Conservation (phyloP, 2,797 vertebrate genomes). For the Enteromius argenteus region DNA sequence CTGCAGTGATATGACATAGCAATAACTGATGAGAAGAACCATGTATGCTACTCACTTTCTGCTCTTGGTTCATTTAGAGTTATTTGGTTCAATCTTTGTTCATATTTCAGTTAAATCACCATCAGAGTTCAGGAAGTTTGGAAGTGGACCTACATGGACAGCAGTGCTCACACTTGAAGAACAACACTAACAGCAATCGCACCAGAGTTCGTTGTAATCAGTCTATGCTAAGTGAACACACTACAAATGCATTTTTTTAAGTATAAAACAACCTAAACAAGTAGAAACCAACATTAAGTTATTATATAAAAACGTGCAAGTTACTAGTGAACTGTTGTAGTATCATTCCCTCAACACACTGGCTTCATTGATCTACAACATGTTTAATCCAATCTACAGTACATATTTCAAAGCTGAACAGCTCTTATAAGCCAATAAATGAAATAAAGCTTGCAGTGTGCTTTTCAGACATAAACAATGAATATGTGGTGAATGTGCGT, state of each 20-base stretch:
- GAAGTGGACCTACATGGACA: neutral
- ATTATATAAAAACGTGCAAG: neutral
- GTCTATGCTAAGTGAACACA: neutral
- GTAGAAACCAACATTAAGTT: neutral
- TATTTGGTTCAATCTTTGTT: neutral
- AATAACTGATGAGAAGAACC: neutral
- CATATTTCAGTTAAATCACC: neutral
- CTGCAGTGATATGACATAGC: too few relatives aligned
- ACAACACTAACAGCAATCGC: neutral
- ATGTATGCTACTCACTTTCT: neutral
- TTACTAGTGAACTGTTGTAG: neutral
- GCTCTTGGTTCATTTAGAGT: neutral
- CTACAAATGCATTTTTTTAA: neutral
- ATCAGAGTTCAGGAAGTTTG: neutral
- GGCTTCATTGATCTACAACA: slow-evolving; percentile 32
- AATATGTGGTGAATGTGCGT: slow-evolving; percentile 47
- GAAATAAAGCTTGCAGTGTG: neutral
- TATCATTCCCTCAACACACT: neutral
- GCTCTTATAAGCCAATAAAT: slow-evolving; percentile 11
- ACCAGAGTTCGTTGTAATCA: neutral
- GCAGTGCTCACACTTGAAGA: neutral
- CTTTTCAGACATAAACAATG: slow-evolving; percentile 28
- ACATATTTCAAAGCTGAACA: slow-evolving; percentile 1
- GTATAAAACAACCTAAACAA: neutral
- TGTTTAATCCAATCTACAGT: slow-evolving; percentile 29